Percentiles rank a stretch among this genome's conserved stretches.
phyloP scores from a whole-genome alignment of 2,113 vertebrate species.

The Irena cyanogastra region DNA sequence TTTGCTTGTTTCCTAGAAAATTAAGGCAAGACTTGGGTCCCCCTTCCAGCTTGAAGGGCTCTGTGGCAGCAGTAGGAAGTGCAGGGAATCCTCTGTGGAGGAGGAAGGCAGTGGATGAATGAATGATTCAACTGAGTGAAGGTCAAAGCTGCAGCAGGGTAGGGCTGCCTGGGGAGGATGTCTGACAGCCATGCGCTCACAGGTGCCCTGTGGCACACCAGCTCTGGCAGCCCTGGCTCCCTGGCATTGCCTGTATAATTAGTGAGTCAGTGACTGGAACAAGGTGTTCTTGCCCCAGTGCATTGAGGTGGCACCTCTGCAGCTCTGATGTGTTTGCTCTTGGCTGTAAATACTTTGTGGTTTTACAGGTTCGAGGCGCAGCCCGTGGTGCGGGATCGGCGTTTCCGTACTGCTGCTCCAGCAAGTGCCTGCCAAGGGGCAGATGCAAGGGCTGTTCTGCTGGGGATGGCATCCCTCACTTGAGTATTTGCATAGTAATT shows the following conservation, averaged over 20 bases:
- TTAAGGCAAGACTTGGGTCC: not conserved
- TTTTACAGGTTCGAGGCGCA: constrained; percentile 19
- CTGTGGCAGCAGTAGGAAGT: rapidly evolving
- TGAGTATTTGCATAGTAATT: not conserved
- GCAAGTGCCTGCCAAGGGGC: not conserved
- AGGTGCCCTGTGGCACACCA: not conserved
- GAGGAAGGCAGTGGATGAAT: not conserved
- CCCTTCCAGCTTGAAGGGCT: not conserved
- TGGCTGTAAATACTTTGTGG: constrained; percentile 40
- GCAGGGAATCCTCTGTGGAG: not conserved
- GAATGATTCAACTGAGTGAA: not conserved
- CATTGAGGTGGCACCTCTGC: constrained; percentile 9
- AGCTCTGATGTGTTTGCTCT: constrained; percentile 44
- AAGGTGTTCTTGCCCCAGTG: constrained; percentile 47
- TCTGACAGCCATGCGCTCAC: not conserved
- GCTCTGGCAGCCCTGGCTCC: not conserved
- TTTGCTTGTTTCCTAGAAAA: not conserved
- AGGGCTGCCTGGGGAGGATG: not conserved
- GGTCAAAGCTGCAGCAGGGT: not conserved
- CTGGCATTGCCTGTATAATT: constrained; percentile 38
- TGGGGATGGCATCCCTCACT: not conserved
- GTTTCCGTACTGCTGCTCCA: not conserved
- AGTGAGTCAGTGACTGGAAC: constrained; percentile 56
- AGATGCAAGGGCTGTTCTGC: not conserved
- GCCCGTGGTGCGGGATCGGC: rapidly evolving